Base-by-base conservation (phyloP, 2,888 invertebrate species). In the Drosophila neotestacea region DNA sequence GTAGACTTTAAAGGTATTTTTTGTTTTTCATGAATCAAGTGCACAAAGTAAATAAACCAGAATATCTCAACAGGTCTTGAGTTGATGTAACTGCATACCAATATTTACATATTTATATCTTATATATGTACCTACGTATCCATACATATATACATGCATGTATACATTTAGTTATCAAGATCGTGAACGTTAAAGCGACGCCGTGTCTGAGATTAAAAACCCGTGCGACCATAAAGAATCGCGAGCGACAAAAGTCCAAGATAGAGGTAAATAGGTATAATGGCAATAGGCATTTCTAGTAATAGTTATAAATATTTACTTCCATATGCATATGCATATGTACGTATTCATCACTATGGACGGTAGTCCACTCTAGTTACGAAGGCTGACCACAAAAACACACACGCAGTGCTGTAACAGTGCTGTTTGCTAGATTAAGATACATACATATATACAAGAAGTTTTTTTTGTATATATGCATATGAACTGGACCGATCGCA, bases 1-100 rank as follows among this genome's bases (percentile, higher is more conserved):
- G 36, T 55, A 54, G 48, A 38, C 22, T 28, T 48, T 62, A 54
- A 50, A 50, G 42, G 22, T 30, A 5, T 61, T 47, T 54, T 54
- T 61, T 48, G 44, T 66, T 56, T 51, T 55, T 56, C 59, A 67
- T 73, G 84, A 83, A 83, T 83, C 74, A 83, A 83, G 65, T 67
- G 64, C 58, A 68, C 42, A 36, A n/a, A 30, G 44, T 32, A 59
- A 56, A 47, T 38, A 60, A 66, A 66, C 28, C 80, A 72, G 61
- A 39, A 66, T 60, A 6, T 42, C 10, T n/a, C 22, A 62, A 32
- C 50, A 56, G 39, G 38, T 52, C 30, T 32, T 47, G 22, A 22
- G 22, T 22, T 22, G 22, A 22, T 22, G 32, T 28, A 69, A 42
- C 51, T 76, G 47, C 70, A 22, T 5, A 4, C 13, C 5, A 50